Conservation (phyloP, 2,888 invertebrate genomes). For the Calliscelio sp. region DNA sequence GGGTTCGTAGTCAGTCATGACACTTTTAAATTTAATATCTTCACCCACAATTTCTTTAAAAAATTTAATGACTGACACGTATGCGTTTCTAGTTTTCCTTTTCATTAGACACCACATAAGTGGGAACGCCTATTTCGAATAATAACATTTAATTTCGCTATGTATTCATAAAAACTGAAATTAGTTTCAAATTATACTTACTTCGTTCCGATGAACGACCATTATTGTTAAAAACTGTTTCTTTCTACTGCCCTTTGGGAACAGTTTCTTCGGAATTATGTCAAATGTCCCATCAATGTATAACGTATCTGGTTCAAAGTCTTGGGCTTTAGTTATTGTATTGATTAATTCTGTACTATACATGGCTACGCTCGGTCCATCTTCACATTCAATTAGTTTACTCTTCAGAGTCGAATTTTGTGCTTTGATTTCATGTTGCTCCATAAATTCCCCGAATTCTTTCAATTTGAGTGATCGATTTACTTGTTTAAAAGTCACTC, state of each 20-base stretch:
- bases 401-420: not conserved
- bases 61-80: not conserved
- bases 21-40: too few species aligned
- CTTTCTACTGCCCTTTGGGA: not conserved
- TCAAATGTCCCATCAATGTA: not conserved
- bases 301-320: not conserved
- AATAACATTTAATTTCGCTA: too few species aligned
- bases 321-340: not conserved
- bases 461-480: too few species aligned
- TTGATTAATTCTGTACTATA: not conserved
- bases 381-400: not conserved
- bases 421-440: not conserved
- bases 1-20: too few species aligned
- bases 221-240: constrained; percentile 9
- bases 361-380: not conserved
- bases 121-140: not conserved
- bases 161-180: not conserved
- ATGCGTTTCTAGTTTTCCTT: not conserved
- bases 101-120: not conserved
- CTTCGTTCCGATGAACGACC: not conserved
- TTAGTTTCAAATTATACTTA: not conserved
- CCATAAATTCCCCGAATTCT: not conserved
- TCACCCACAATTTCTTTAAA: not conserved
- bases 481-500: too few species aligned
- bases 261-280: not conserved